Evolutionary conservation across 2,888 invertebrate genomes (phyloP), one percentile per base, ranked within the genome.

Genomic region (Rutpela maculata): DNA sequence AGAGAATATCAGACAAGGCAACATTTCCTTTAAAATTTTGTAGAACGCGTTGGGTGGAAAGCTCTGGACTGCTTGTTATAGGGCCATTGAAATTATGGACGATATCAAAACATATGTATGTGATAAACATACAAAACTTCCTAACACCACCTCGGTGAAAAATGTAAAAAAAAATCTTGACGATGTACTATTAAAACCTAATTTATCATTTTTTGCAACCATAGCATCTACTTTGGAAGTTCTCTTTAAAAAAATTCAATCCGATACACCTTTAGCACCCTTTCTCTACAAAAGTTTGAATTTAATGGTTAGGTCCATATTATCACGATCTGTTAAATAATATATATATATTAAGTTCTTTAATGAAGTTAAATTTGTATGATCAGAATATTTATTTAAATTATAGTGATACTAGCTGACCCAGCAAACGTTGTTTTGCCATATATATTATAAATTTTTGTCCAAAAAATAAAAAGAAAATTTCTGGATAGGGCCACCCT

Each of bases 1-100:
- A 19, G 15, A 60, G 18, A 26, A n/a, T 69, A 15, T 22, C 69
- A 57, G 56, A 22, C 15, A 22, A 57, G n/a, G n/a, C 35, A 59
- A 18, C 56, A 12, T 69, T 69, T 43, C 66, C 66, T 22, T n/a
- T 66, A 15, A 66, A 66, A 22, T 66, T 66, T 35, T 66, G 66
- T 43, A 50, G 50, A 15, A 66, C 22, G 12, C 66, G 66, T 66
- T 66, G 50, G 50, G 66, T 66, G 10, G 66, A 66, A 22, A 66
- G 66, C 19, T 43, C 50, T 18, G n/a, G n/a, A 26, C 50, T 22
- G 50, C 66, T 22, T 43, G 43, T 15, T 18, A 50, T 22, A 66
- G 66, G 22, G 66, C 66, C 43, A 6, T 66, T 19, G 66, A 66
- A 22, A 66, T 66, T 19, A 43, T 66, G 43, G 66, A 66, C 15